Percentiles rank a stretch among this genome's conserved stretches.
phyloP scores from a whole-genome alignment of 2,113 vertebrate species.

The Prinia subflava region DNA sequence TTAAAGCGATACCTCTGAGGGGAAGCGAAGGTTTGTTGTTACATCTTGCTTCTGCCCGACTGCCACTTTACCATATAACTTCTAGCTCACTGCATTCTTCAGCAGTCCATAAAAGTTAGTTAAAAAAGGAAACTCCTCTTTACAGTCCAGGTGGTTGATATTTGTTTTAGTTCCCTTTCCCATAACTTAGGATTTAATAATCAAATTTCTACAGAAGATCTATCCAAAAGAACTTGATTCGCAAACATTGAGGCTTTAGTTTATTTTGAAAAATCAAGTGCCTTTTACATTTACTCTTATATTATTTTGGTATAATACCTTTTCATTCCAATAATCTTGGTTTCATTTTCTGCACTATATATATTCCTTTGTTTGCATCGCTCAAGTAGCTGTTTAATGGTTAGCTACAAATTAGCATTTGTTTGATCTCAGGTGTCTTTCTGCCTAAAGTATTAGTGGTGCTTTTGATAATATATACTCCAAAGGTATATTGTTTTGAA shows the following conservation, averaged over 20 bases:
- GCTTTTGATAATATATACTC: slow-evolving; percentile 51
- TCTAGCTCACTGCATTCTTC: neutral
- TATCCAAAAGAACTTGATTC: neutral
- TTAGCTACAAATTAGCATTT: slow-evolving; percentile 54
- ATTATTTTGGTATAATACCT: neutral
- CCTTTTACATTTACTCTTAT: neutral
- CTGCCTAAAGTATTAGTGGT: slow-evolving; percentile 49
- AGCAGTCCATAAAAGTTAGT: neutral
- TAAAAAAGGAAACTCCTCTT: neutral
- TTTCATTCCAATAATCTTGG: neutral
- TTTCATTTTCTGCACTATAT: slow-evolving; percentile 13
- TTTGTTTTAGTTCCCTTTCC: neutral
- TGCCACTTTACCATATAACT: neutral
- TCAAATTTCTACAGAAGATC: neutral
- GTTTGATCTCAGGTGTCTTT: slow-evolving; percentile 43
- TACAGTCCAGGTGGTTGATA: neutral
- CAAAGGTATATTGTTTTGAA: slow-evolving; percentile 47
- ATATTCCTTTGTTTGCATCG: slow-evolving; percentile 24
- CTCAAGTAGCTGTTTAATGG: slow-evolving; percentile 8
- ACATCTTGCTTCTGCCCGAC: fast-evolving
- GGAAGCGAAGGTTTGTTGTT: neutral
- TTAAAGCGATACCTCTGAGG: neutral
- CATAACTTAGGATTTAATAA: neutral
- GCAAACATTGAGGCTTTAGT: neutral
- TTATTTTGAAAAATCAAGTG: neutral